Evolutionary conservation across 2,888 invertebrate genomes (phyloP).

Genomic region (Eristalis arbustorum): DNA sequence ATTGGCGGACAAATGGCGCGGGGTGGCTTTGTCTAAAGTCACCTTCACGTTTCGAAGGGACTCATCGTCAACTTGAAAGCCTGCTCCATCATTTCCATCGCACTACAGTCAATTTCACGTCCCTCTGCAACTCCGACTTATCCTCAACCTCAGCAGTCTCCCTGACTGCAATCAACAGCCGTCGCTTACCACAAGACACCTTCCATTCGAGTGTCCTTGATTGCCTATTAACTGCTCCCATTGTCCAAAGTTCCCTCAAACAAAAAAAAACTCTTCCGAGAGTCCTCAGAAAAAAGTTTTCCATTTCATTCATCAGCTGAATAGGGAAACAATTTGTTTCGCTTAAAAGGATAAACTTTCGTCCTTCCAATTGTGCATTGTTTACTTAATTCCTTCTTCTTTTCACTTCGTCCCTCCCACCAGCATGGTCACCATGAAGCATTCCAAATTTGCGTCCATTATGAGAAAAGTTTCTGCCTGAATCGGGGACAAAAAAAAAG

Average conservation of each 20-base stretch:
- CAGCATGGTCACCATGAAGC: slow-evolving; percentile 42
- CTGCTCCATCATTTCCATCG: too few species aligned
- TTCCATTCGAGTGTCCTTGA: background rate
- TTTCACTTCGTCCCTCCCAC: background rate
- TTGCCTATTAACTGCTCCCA: background rate
- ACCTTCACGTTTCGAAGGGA: too few species aligned
- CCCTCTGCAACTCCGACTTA: too few species aligned
- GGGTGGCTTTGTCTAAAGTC: too few species aligned
- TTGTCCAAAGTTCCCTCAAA: background rate
- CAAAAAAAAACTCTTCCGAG: background rate
- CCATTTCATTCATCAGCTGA: slow-evolving; percentile 23
- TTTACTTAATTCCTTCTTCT: slow-evolving; percentile 47
- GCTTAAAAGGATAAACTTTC: slow-evolving; percentile 48
- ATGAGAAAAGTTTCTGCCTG: slow-evolving; percentile 53
- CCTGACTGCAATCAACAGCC: background rate
- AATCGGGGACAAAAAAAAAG: background rate
- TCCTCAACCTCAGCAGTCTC: too few species aligned
- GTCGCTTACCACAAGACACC: background rate
- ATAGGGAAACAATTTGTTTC: slow-evolving; percentile 49
- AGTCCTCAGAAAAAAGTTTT: slow-evolving; percentile 22
- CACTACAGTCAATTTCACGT: too few species aligned
- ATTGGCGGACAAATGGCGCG: too few species aligned
- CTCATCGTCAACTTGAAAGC: too few species aligned
- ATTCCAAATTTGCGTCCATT: slow-evolving; percentile 65
- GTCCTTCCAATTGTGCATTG: slow-evolving; percentile 49